Percentiles rank a stretch among this genome's conserved stretches.
phyloP scores from a whole-genome alignment of 2,797 vertebrate species.

The Crax fasciolata region DNA sequence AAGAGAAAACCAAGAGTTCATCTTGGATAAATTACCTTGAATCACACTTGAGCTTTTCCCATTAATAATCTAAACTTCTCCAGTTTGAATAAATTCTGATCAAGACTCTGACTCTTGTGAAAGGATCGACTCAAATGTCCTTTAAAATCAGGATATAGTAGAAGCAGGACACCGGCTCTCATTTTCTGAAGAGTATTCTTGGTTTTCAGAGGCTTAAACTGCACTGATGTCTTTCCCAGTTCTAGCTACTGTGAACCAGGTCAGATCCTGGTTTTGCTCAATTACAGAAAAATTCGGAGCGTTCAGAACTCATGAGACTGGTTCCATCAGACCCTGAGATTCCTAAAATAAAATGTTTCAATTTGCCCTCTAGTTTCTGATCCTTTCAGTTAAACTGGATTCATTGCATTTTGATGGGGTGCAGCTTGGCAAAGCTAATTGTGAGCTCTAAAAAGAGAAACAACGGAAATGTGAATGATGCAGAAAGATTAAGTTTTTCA shows the following conservation, averaged over 20 bases:
- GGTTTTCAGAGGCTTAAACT: not conserved
- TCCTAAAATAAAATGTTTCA: not conserved
- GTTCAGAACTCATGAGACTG: not conserved
- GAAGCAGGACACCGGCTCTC: not conserved
- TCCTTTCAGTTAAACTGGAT: not conserved
- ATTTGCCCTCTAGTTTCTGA: not conserved
- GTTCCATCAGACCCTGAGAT: not conserved
- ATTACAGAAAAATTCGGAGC: not conserved
- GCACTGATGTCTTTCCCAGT: not conserved
- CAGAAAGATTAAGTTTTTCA: not conserved
- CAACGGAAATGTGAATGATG: not conserved
- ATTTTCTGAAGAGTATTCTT: not conserved
- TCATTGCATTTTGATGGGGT: not conserved
- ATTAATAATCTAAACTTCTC: not conserved
- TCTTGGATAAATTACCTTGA: not conserved
- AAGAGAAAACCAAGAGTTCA: not conserved
- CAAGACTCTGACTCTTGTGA: not conserved
- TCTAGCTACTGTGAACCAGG: not conserved
- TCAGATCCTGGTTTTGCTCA: not conserved
- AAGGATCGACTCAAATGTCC: not conserved
- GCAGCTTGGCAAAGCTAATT: not conserved
- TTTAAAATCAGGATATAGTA: not conserved
- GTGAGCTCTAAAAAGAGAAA: not conserved
- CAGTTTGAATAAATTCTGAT: not conserved
- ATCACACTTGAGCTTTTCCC: not conserved